A percentile compares a stretch with the other conserved stretches of the same genome.
phyloP scores from a whole-genome alignment of 2,888 invertebrate species.

The Platycnemis pennipes region DNA sequence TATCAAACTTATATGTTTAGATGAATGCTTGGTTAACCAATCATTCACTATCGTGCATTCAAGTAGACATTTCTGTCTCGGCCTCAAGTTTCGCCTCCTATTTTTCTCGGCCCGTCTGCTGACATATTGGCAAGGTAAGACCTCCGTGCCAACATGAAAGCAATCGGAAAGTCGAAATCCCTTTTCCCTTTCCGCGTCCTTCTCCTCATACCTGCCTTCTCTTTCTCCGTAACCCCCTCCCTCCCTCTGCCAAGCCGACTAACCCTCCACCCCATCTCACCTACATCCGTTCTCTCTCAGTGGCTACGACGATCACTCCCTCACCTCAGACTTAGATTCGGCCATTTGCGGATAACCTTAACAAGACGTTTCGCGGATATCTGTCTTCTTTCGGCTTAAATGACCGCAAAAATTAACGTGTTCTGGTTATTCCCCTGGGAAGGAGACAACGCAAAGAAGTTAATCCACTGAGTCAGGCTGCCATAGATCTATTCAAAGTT shows the following conservation, averaged over 20 bases:
- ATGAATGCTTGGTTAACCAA: too few species aligned
- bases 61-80: too few species aligned
- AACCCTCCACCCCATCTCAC: not conserved
- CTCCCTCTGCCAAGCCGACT: not conserved
- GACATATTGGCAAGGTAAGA: too few species aligned
- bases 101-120: too few species aligned
- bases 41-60: too few species aligned
- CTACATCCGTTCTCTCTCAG: not conserved
- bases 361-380: conserved; percentile 51
- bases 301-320: not conserved
- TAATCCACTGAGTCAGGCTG: not conserved
- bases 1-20: too few species aligned
- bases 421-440: not conserved
- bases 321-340: conserved; percentile 46
- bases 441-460: not conserved
- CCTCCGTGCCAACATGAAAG: too few species aligned
- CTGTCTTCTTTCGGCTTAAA: not conserved
- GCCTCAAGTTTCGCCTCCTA: too few species aligned
- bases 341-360: conserved; percentile 46
- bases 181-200: not conserved
- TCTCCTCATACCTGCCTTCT: not conserved
- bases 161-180: too few species aligned
- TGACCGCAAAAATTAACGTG: conserved; percentile 28
- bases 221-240: not conserved
- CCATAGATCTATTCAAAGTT: not conserved